Conservation (phyloP, 2,797 vertebrate species). For the Galago senegalensis region DNA sequence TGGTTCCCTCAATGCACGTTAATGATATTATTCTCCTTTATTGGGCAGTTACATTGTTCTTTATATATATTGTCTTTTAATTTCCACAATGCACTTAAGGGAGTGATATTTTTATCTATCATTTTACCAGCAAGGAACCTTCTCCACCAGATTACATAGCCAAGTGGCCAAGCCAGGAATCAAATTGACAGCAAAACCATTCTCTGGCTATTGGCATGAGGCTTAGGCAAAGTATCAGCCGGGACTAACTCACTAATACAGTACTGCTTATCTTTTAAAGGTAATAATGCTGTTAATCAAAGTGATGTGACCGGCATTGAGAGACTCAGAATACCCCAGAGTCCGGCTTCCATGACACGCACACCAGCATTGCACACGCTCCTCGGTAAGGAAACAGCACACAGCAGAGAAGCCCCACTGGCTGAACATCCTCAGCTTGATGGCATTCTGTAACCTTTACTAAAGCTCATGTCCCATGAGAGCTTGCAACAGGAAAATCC, state of each 20-base stretch:
- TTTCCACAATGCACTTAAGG: neutral
- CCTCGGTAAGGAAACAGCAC: neutral
- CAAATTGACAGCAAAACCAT: neutral
- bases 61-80: neutral
- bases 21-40: neutral
- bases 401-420: neutral
- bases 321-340: neutral
- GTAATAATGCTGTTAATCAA: neutral
- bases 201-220: neutral
- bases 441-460: neutral
- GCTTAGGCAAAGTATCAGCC: neutral
- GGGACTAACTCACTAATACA: neutral
- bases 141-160: neutral
- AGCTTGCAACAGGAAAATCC: neutral
- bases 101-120: neutral
- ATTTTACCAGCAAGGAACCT: neutral
- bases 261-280: neutral
- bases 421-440: neutral
- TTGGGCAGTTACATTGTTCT: neutral
- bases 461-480: neutral
- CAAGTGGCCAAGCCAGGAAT: neutral
- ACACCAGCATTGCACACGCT: fast-evolving
- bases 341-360: neutral
- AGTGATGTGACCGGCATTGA: neutral
- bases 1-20: neutral